Base-by-base conservation (phyloP, 2,797 vertebrate species). In the Chlorospingus semifuscus region DNA sequence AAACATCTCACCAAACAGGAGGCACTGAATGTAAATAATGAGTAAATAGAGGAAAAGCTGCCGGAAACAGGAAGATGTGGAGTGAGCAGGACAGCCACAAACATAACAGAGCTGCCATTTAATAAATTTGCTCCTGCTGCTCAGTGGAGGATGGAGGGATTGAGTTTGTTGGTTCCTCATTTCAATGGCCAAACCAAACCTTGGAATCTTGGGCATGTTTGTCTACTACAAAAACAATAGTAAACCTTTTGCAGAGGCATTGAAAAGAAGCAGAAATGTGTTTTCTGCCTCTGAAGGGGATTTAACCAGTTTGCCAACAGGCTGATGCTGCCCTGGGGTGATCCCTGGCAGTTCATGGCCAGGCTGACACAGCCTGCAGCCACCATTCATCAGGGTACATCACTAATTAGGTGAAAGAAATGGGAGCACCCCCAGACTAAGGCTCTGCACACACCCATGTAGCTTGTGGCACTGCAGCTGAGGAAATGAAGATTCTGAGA, bases 391-490 rank as follows among this genome's bases (percentile, higher is more conserved):
- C 60, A 50, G 36, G 23, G 20, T 3, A 3, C 56, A 39, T 11
- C 76, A 52, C 8, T 15, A 82, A 87, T 55, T 37, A 64, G 42
- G n/a, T 7, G 53, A 68, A 57, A 77, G 75, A 22, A 52, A 66
- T 2, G 16, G n/a, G 12, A 52, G 2, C 46, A 34, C 1, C 39
- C 12, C 6, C 29, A 29, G 52, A 19, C 23, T 16, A 18, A 68
- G 36, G 11, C 21, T 68, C 12, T 4, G 46, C 49, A 74, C 26
- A 17, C 32, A 0, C 9, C 34, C 41, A 2, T 0, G 0, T 0
- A 5, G 8, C 15, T 83, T 6, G 8, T 55, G 83, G 70, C 27
- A 18, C n/a, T 26, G 30, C 53, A 71, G 41, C 15, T 30, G n/a
- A 44, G 61, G 50, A 32, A 74, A 66, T 23, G 15, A 34, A 47